phyloP scores from a whole-genome alignment of 2,797 vertebrate species.

The Oryzias dopingdopingensis region DNA sequence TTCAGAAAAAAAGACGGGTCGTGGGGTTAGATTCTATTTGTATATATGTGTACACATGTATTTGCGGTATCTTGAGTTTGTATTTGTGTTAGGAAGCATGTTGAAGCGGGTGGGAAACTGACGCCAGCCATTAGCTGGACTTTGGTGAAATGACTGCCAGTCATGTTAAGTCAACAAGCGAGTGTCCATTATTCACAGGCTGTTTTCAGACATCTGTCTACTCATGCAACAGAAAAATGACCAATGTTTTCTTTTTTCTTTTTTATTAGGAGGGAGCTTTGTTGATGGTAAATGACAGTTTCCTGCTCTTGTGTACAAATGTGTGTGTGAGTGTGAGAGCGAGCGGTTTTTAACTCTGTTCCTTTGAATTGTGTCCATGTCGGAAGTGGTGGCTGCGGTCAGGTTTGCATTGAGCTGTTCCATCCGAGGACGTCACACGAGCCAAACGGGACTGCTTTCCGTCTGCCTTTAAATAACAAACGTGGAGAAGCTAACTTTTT shows the following conservation, averaged over 20 bases:
- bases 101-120: slow-evolving; percentile 57
- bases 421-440: slow-evolving; percentile 19
- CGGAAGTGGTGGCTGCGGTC: slow-evolving; percentile 59
- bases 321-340: slow-evolving; percentile 23
- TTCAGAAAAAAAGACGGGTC: slow-evolving; percentile 27
- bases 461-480: slow-evolving; percentile 34
- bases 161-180: slow-evolving; percentile 2
- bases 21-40: slow-evolving; percentile 80
- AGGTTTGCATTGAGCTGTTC: slow-evolving; percentile 62
- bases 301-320: slow-evolving; percentile 49
- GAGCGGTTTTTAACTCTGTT: slow-evolving; percentile 53
- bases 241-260: slow-evolving; percentile 7
- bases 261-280: background rate
- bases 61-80: slow-evolving; percentile 75
- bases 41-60: slow-evolving; percentile 84
- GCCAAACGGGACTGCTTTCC: slow-evolving; percentile 30
- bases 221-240: slow-evolving; percentile 30
- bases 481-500: slow-evolving; percentile 31
- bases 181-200: slow-evolving; percentile 18
- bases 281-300: slow-evolving; percentile 46
- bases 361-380: slow-evolving; percentile 56
- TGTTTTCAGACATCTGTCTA: slow-evolving; percentile 26
- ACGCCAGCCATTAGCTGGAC: slow-evolving; percentile 36
- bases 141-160: slow-evolving; percentile 30
- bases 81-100: slow-evolving; percentile 70